Evolutionary conservation across 2,113 vertebrate genomes (phyloP), one percentile per base, ranked within the genome.

Genomic region (Anguilla rostrata): DNA sequence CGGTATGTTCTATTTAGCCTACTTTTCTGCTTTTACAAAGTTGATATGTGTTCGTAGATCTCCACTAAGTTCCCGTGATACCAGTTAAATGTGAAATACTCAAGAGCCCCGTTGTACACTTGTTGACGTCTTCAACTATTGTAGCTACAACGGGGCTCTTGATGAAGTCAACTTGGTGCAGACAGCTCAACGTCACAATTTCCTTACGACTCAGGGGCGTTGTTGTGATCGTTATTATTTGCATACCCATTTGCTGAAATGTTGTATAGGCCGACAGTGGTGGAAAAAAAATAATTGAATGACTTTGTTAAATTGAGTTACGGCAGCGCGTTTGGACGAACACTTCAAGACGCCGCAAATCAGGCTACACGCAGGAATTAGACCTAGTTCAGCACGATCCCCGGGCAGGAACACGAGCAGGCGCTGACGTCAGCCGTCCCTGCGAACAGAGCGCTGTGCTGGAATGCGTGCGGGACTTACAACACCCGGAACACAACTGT

Each of bases 391-490:
- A 15, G n/a, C 39, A 7, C 57, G 60, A 29, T 71, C 26, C 46
- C 0, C 18, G 71, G 40, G 22, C 5, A 81, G 14, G 20, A 75
- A 43, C 53, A 83, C 83, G n/a, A 85, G 78, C 87, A 85, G 85
- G 78, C 79, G 90, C 88, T 93, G 92, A 94, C 94, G 95, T 95
- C 95, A 92, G 88, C 26, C 41, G 66, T 84, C 91, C 87, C 91
- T 71, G 89, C 90, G 85, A 89, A 90, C 93, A 78, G 88, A 84
- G 92, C 91, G 87, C 92, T 97, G 97, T 97, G 95, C 14, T 96
- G 97, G 96, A 98, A 98, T 98, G 96, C 96, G 95, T 93, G 93
- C 18, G 93, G 95, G 95, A 93, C 89, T 94, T 94, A 86, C 88
- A 91, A 89, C 93, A 90, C 90, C 60, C 89, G 88, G 91, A 93